Evolutionary conservation across 1,140 invertebrate genomes (phyloP).

Genomic region (Whitmania pigra): DNA sequence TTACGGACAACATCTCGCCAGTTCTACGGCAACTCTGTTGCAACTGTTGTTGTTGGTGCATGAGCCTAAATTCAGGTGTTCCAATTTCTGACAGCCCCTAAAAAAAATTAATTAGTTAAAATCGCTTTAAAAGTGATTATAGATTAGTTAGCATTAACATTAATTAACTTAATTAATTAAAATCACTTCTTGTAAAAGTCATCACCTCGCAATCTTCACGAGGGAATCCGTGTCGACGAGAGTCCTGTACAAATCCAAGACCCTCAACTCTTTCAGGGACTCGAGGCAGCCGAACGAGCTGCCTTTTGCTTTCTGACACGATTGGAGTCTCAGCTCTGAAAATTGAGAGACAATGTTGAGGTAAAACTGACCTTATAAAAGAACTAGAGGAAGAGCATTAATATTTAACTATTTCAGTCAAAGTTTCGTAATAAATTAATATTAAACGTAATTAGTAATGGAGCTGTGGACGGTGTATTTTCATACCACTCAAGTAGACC

Average conservation of each 20-base stretch:
- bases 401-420: too few relatives aligned
- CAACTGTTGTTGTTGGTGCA: slow-evolving; percentile 32
- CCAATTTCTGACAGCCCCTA: slow-evolving; percentile 34
- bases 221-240: slow-evolving; percentile 40
- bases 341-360: too few relatives aligned
- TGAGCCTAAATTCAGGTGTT: slow-evolving; percentile 38
- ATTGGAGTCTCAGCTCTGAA: neutral
- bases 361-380: too few relatives aligned
- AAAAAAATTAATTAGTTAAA: slow-evolving; percentile 23
- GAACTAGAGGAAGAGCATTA: too few relatives aligned
- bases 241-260: slow-evolving; percentile 64
- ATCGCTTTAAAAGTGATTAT: neutral
- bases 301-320: neutral
- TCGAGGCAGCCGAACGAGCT: slow-evolving; percentile 35
- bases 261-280: slow-evolving; percentile 52
- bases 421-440: too few relatives aligned
- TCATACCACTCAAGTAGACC: too few relatives aligned
- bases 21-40: slow-evolving; percentile 31
- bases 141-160: too few relatives aligned
- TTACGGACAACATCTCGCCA: slow-evolving; percentile 30
- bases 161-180: too few relatives aligned
- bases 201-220: slow-evolving; percentile 29
- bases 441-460: too few relatives aligned
- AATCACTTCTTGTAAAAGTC: neutral
- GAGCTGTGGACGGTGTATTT: too few relatives aligned